Evolutionary conservation across 2,113 vertebrate species (phyloP).

Genomic region (Percopsis transmontana): DNA sequence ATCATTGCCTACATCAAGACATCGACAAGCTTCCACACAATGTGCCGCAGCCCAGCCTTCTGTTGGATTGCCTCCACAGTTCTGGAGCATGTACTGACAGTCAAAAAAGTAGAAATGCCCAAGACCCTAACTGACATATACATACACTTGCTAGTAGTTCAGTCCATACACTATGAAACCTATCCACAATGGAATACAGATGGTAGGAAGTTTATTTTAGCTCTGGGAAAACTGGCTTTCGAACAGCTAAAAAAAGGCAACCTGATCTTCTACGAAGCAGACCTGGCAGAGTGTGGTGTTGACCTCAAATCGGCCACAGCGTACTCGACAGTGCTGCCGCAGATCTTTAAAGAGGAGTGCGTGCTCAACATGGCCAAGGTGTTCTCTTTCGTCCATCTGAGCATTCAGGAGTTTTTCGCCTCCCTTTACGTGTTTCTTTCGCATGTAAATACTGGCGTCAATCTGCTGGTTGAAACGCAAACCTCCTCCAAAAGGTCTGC

Average conservation of each 20-base stretch:
- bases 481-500: slow-evolving; percentile 28
- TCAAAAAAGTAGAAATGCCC: slow-evolving; percentile 21
- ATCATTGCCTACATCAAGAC: slow-evolving; percentile 41
- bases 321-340: slow-evolving; percentile 41
- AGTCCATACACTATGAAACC: not conserved
- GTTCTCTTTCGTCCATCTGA: slow-evolving; percentile 49
- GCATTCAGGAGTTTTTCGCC: slow-evolving; percentile 48
- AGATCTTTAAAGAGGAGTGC: slow-evolving; percentile 29
- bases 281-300: slow-evolving; percentile 31
- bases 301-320: slow-evolving; percentile 22
- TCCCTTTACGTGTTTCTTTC: slow-evolving; percentile 25
- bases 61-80: slow-evolving; percentile 42
- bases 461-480: slow-evolving; percentile 21
- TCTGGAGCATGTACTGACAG: slow-evolving; percentile 21
- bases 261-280: slow-evolving; percentile 40
- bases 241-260: slow-evolving; percentile 35
- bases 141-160: slow-evolving; percentile 21
- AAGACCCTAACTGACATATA: slow-evolving; percentile 49
- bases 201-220: slow-evolving; percentile 23
- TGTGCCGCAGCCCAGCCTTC: slow-evolving; percentile 52
- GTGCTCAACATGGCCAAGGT: slow-evolving; percentile 9
- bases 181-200: slow-evolving; percentile 7
- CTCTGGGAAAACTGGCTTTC: slow-evolving; percentile 42
- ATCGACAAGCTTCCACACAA: slow-evolving; percentile 40
- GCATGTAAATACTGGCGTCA: slow-evolving; percentile 14